Conservation (phyloP, 2,888 invertebrate species). For the Machimus atricapillus region DNA sequence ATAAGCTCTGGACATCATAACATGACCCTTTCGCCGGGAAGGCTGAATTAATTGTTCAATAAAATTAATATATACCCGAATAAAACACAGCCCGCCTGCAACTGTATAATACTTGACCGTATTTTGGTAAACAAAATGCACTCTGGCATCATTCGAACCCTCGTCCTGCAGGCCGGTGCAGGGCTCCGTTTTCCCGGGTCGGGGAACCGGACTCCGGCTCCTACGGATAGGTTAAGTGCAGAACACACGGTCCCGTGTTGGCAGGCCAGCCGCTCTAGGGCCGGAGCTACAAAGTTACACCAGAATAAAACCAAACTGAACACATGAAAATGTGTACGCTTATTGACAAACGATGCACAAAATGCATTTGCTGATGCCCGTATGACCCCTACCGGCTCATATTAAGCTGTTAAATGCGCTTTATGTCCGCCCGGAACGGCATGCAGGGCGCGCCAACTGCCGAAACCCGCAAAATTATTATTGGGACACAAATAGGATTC, state of each 20-base stretch:
- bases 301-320: constrained; percentile 36
- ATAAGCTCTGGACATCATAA: constrained; percentile 34
- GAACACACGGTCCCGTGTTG: constrained; percentile 22
- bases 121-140: constrained; percentile 39
- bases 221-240: constrained; percentile 17
- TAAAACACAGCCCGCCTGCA: constrained; percentile 49
- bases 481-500: constrained; percentile 42
- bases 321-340: constrained; percentile 36
- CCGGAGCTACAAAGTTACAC: constrained; percentile 29
- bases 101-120: constrained; percentile 42
- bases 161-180: background rate
- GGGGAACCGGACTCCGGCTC: background rate
- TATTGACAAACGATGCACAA: constrained; percentile 40
- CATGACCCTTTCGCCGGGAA: constrained; percentile 29
- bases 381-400: constrained; percentile 13
- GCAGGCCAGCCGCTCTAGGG: constrained; percentile 3
- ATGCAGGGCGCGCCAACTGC: constrained; percentile 16
- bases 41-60: constrained; percentile 43
- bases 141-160: constrained; percentile 7
- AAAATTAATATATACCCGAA: constrained; percentile 57
- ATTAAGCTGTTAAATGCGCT: constrained; percentile 37
- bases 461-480: constrained; percentile 37
- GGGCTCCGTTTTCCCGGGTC: background rate
- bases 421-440: constrained; percentile 25
- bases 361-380: constrained; percentile 24